Percentiles rank a stretch among this genome's conserved stretches.
Evolutionary conservation across 2,797 vertebrate species (phyloP).

Genomic region (Phalanger gymnotis): DNA sequence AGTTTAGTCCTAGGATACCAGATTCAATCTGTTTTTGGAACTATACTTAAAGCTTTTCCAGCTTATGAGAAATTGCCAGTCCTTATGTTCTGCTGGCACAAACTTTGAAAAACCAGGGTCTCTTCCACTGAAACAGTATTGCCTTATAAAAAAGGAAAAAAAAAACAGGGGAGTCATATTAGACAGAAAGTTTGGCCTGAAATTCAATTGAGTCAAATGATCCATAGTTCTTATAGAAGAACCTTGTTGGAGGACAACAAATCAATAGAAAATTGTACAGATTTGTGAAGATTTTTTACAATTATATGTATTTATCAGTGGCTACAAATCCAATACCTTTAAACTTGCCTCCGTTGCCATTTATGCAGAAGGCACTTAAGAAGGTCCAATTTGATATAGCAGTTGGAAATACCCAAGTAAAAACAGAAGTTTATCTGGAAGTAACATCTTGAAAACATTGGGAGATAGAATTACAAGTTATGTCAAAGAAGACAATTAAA

Average conservation of each 20-base stretch:
- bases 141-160: neutral
- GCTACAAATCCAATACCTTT: neutral
- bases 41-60: neutral
- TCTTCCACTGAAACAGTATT: neutral
- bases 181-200: neutral
- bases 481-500: too few species aligned
- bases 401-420: neutral
- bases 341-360: neutral
- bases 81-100: neutral
- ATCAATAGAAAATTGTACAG: neutral
- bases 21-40: neutral
- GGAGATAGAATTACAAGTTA: too few species aligned
- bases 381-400: neutral
- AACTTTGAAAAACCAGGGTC: neutral
- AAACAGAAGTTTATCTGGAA: neutral
- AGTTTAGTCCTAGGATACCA: neutral
- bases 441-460: neutral
- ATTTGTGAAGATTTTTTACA: neutral
- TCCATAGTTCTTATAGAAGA: neutral
- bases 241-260: neutral
- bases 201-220: neutral
- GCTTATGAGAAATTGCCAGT: neutral
- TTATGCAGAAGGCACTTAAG: neutral
- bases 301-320: neutral
- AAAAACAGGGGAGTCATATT: neutral